Base-by-base conservation (phyloP, 35 echinoderm and acorn worm species). In the Amphiura filiformis region DNA sequence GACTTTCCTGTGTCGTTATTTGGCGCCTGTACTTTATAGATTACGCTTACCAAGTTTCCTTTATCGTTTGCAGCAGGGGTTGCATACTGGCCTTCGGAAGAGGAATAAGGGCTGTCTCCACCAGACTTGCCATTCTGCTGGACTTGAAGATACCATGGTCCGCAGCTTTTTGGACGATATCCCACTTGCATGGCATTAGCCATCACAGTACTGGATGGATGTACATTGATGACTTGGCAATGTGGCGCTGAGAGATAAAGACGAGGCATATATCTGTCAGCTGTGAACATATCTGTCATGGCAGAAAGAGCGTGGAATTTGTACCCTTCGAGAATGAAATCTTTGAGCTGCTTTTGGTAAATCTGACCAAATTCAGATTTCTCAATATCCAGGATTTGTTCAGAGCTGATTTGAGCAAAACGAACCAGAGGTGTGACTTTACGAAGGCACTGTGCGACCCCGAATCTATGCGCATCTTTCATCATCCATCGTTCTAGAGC, bases 401-500 rank as follows among this genome's bases (percentile, higher is more conserved):
- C 81, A 14, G 89, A 79, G 13, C 49, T 83, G 32, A 91, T 91
- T 78, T 91, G 89, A 0, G 89, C 76, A 35, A 91, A 84, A 0
- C 82, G 89, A 31, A 91, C 39, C 26, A 34, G 13, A 9, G 70
- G 82, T 3, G 85, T 38, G 18, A 91, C 30, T 35, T 75, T 36
- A 23, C 81, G 41, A 32, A 84, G 75, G 23, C 52, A 40, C 49
- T 31, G 35, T 0, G 83, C 64, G 15, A 85, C 28, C 0, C 82
- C 89, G 37, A 65, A 57, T 38, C 39, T 78, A 14, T 84, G 47
- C 4, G 28, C 32, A 35, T 84, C 81, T 26, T 91, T 75, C 18
- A 78, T 70, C 44, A 91, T 44, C 89, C 89, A 91, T 14, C 82
- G 37, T 56, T 91, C 81, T 18, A 91, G 22, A 4, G 89, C 89